A percentile compares a stretch with the other conserved stretches of the same genome.
phyloP scores from a whole-genome alignment of 2,113 vertebrate species.

The Xenopus laevis region DNA sequence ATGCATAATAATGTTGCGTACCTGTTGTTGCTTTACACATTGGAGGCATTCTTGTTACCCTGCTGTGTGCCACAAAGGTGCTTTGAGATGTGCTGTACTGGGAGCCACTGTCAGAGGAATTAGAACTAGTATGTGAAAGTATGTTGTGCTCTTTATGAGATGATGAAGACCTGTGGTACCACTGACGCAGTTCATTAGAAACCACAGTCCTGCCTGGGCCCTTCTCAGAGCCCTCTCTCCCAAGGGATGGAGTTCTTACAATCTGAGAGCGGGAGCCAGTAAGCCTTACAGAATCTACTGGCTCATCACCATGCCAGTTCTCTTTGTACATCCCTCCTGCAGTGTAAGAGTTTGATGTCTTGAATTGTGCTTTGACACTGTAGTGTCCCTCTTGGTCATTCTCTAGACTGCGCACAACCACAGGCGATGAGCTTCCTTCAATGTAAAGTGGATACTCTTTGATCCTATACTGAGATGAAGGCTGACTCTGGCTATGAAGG shows the following conservation, averaged over 20 bases:
- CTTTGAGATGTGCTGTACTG: constrained; percentile 77
- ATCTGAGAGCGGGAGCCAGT: constrained; percentile 94
- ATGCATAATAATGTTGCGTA: constrained; percentile 51
- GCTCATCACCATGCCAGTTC: constrained; percentile 83
- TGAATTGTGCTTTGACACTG: constrained; percentile 98
- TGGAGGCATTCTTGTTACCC: constrained; percentile 81
- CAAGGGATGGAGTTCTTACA: constrained; percentile 94
- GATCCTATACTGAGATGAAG: constrained; percentile 96
- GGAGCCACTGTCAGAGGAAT: constrained; percentile 83
- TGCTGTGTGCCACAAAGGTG: constrained; percentile 78
- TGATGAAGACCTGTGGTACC: constrained; percentile 92
- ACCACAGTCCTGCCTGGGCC: constrained; percentile 78
- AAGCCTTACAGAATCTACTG: constrained; percentile 70
- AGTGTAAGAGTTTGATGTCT: constrained; percentile 96
- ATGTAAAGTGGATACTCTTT: constrained; percentile 96
- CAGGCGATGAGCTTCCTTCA: constrained; percentile 86
- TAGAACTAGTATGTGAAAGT: constrained; percentile 88
- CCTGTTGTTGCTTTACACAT: constrained; percentile 92
- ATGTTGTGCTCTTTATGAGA: constrained; percentile 89
- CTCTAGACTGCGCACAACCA: constrained; percentile 96
- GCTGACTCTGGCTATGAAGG: constrained; percentile 96
- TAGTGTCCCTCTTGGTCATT: constrained; percentile 98
- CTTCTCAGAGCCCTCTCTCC: constrained; percentile 77
- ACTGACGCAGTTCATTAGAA: constrained; percentile 91
- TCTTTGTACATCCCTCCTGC: constrained; percentile 94